These are phyloP conservation scores for Conger conger DNA, from an alignment of 2,113 vertebrate species.

Conservation along the genomic window DNA sequence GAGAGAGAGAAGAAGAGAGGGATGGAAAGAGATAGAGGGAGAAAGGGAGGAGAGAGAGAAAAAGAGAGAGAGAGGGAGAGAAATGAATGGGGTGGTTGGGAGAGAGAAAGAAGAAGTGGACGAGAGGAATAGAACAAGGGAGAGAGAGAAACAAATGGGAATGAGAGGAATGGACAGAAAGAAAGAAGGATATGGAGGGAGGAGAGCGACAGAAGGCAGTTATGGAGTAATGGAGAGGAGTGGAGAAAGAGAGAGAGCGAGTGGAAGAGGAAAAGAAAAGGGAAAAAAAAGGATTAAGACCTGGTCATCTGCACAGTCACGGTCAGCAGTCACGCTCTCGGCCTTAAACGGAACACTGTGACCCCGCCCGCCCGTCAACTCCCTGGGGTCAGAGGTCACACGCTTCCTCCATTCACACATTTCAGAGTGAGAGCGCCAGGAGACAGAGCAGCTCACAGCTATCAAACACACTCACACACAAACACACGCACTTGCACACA, in stretches of 20 bases:
- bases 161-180: neutral
- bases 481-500: neutral
- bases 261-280: neutral
- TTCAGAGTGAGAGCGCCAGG: neutral
- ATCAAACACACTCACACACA: constrained; percentile 8
- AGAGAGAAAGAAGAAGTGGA: constrained; percentile 12
- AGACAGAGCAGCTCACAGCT: neutral
- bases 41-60: neutral
- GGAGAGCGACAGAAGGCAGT: no score
- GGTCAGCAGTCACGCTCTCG: neutral
- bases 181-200: constrained; percentile 3
- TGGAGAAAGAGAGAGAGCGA: no score
- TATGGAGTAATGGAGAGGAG: no score
- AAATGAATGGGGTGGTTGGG: neutral
- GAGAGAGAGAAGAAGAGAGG: neutral
- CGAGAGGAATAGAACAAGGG: neutral
- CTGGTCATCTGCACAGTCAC: neutral
- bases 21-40: no score
- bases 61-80: neutral
- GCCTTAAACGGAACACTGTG: neutral
- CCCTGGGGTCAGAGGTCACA: neutral
- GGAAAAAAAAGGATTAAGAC: neutral
- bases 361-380: neutral
- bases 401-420: neutral
- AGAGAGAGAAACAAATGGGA: no score